Percentiles rank a stretch among this genome's conserved stretches.
Evolutionary conservation across 2,888 invertebrate species (phyloP).

Genomic region (Drosophila kanekoi): DNA sequence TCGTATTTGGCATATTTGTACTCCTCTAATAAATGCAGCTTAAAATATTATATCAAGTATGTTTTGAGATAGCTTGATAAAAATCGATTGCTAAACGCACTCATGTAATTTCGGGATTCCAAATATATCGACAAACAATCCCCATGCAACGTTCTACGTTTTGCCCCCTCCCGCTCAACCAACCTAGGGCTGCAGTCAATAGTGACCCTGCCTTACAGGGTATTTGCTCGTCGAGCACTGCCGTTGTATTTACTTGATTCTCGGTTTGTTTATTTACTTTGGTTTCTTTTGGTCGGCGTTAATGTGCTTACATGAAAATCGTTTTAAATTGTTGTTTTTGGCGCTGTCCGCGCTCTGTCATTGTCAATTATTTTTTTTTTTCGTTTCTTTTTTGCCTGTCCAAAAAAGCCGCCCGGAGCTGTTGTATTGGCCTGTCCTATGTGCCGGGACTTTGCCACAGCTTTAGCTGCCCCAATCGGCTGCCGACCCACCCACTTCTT

Average conservation of each 20-base stretch:
- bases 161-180: no score
- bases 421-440: conserved; percentile 26
- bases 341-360: conserved; percentile 66
- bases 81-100: no score
- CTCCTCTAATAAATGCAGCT: no score
- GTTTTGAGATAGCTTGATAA: no score
- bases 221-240: neutral
- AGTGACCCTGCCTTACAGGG: neutral
- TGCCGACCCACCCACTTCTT: neutral
- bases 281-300: conserved; percentile 23
- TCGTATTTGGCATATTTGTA: no score
- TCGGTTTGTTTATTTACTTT: conserved; percentile 43
- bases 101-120: no score
- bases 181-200: no score
- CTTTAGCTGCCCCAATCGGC: neutral
- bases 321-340: conserved; percentile 77
- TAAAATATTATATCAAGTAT: no score
- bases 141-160: no score
- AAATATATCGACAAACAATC: no score
- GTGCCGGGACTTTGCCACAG: conserved; percentile 1
- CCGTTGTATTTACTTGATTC: neutral
- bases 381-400: conserved; percentile 2
- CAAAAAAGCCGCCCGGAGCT: conserved; percentile 55
- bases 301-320: conserved; percentile 76
- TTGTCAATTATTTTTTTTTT: conserved; percentile 68